Evolutionary conservation across 64 coral and sea anemone species (phyloP).

Genomic region (Anthopleura sola): DNA sequence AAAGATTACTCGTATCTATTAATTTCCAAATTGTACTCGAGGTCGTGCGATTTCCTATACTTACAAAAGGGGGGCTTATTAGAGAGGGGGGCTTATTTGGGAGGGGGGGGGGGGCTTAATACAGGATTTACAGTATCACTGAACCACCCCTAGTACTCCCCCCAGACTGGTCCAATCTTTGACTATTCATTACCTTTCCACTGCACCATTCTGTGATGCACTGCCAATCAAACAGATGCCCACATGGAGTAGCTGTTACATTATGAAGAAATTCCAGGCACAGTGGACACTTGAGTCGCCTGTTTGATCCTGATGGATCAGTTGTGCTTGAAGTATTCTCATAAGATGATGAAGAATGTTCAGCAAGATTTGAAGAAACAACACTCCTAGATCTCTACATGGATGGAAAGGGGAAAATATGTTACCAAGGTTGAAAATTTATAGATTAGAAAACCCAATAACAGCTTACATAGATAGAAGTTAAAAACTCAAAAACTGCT

Average conservation of each 20-base stretch:
- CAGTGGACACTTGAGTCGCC: conserved; percentile 67
- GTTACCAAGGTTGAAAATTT: neutral
- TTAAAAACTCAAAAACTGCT: too few species aligned
- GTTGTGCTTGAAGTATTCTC: neutral
- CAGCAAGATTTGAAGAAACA: neutral
- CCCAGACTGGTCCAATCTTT: too few species aligned
- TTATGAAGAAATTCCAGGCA: conserved; percentile 70
- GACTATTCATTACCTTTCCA: conserved; percentile 48
- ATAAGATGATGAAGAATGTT: neutral
- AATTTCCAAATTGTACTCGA: too few species aligned
- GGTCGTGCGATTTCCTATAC: too few species aligned
- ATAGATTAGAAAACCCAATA: neutral
- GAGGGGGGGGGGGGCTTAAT: too few species aligned
- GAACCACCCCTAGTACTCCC: too few species aligned
- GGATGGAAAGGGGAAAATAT: neutral
- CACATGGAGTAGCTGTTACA: conserved; percentile 78
- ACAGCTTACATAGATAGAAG: too few species aligned
- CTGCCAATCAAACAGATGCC: conserved; percentile 91
- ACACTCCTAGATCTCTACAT: neutral
- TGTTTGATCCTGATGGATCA: neutral
- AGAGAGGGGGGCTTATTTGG: too few species aligned
- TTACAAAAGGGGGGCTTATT: too few species aligned
- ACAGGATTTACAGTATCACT: too few species aligned
- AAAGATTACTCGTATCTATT: too few species aligned
- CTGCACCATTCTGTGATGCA: conserved; percentile 97